These are phyloP conservation scores for Adelosebastes latens DNA, from an alignment of 2,797 vertebrate genomes.

Conservation along the genomic window DNA sequence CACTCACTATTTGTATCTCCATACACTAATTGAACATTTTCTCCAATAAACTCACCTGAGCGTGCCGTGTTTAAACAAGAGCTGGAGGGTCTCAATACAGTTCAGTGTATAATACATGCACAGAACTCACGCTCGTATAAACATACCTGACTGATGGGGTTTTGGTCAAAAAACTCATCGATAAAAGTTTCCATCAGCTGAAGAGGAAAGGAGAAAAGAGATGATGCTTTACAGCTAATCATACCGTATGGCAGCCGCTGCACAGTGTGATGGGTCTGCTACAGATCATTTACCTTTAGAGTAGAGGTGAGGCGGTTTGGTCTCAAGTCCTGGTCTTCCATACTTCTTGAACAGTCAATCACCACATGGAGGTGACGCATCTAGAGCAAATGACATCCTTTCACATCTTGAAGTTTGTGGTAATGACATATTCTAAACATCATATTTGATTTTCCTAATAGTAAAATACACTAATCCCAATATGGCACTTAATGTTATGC, in stretches of 20 bases:
- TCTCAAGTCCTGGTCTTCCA: conserved; percentile 98
- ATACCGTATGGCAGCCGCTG: fast-evolving
- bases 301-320: conserved; percentile 91
- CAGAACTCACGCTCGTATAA: background rate
- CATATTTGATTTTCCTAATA: background rate
- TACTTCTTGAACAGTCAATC: conserved; percentile 94
- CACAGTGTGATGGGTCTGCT: background rate
- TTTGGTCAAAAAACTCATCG: conserved; percentile 98
- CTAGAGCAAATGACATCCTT: conserved; percentile 68
- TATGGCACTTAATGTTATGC: background rate
- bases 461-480: background rate
- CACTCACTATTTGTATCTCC: no score
- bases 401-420: background rate
- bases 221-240: background rate
- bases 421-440: background rate
- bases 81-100: background rate
- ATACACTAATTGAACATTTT: background rate
- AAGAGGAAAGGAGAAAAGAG: conserved; percentile 7
- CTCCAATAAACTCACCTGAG: background rate
- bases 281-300: conserved; percentile 75
- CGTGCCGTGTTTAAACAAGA: background rate
- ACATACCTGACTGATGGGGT: conserved; percentile 97
- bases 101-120: background rate
- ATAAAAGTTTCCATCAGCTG: conserved; percentile 95
- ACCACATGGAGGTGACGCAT: conserved; percentile 97